A percentile compares a stretch with the other conserved stretches of the same genome.
Evolutionary conservation across 1,140 invertebrate genomes (phyloP).

Genomic region (Philotrypesis tridentata): DNA sequence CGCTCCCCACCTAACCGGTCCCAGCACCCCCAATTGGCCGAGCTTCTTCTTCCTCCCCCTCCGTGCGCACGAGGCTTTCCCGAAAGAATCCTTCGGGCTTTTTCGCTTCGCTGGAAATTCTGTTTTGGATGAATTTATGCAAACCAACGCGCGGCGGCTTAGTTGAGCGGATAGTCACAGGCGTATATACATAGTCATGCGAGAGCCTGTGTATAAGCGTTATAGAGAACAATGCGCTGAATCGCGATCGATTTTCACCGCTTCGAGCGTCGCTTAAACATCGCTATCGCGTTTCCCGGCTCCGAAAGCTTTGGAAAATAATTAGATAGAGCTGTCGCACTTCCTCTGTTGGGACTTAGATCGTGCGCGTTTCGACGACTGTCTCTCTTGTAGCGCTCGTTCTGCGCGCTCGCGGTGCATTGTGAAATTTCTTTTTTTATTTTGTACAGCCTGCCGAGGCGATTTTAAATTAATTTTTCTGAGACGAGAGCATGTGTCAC

Average conservation of each 20-base stretch:
- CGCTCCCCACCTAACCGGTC: neutral
- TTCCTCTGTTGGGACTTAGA: constrained; percentile 25
- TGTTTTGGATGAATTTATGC: too few species aligned
- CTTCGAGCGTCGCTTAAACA: neutral
- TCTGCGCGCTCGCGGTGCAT: too few species aligned
- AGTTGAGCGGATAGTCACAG: too few species aligned
- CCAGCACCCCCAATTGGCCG: neutral
- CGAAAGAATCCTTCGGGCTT: neutral
- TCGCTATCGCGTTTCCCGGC: constrained; percentile 29
- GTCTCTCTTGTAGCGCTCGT: too few species aligned
- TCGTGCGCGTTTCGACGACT: neutral
- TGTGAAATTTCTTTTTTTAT: neutral
- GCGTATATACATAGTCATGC: too few species aligned
- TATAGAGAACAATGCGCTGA: constrained; percentile 32
- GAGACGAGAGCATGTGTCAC: too few species aligned
- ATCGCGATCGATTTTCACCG: constrained; percentile 55
- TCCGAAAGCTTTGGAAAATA: constrained; percentile 25
- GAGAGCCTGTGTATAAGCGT: neutral
- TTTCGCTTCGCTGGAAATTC: too few species aligned
- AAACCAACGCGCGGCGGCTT: too few species aligned
- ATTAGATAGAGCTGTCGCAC: constrained; percentile 11
- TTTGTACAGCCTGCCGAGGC: too few species aligned
- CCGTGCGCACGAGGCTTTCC: neutral
- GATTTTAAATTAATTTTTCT: too few species aligned
- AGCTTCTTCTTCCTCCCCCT: neutral